These are phyloP conservation scores for Chascanopsetta lugubris DNA, from an alignment of 2,113 vertebrate species.

Conservation along the genomic window DNA sequence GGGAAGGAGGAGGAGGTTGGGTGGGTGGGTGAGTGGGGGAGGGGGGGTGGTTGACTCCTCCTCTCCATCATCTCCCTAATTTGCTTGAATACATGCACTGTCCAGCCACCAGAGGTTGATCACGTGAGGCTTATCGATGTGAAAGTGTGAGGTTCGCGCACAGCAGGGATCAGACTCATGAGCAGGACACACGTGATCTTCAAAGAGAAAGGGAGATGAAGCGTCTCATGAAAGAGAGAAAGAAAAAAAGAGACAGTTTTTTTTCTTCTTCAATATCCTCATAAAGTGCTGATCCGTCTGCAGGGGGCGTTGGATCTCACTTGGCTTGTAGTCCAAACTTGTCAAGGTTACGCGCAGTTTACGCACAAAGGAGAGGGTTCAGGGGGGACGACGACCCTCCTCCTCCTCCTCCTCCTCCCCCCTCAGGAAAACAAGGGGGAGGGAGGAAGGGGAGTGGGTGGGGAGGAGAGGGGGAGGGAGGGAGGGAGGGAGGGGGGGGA, in stretches of 20 bases:
- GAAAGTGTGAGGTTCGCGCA: conserved; percentile 7
- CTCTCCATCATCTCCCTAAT: conserved; percentile 11
- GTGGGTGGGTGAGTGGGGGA: conserved; percentile 23
- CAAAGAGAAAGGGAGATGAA: conserved; percentile 34
- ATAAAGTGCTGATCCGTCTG: not conserved
- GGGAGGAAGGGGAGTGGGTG: conserved; percentile 11
- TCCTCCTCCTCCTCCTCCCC: conserved; percentile 29
- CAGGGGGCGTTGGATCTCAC: not conserved
- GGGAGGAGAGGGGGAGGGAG: conserved; percentile 10
- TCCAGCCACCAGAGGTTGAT: conserved; percentile 4
- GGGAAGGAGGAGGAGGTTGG: not conserved
- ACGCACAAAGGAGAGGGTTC: not conserved
- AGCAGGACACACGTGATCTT: conserved; percentile 32
- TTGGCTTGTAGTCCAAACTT: not conserved
- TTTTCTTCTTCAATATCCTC: too few species aligned
- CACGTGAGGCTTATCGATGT: conserved; percentile 24
- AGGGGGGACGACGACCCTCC: conserved; percentile 22
- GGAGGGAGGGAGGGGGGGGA: conserved; percentile 9
- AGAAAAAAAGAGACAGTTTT: too few species aligned
- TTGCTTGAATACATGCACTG: conserved; percentile 15
- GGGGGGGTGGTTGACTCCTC: not conserved
- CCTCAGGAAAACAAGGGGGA: not conserved
- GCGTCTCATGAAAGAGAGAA: not conserved
- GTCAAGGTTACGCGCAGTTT: not conserved
- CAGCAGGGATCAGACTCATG: conserved; percentile 40